These are phyloP conservation scores for Limnephilus auricula DNA, from an alignment of 2,888 invertebrate species.

Conservation along the genomic window DNA sequence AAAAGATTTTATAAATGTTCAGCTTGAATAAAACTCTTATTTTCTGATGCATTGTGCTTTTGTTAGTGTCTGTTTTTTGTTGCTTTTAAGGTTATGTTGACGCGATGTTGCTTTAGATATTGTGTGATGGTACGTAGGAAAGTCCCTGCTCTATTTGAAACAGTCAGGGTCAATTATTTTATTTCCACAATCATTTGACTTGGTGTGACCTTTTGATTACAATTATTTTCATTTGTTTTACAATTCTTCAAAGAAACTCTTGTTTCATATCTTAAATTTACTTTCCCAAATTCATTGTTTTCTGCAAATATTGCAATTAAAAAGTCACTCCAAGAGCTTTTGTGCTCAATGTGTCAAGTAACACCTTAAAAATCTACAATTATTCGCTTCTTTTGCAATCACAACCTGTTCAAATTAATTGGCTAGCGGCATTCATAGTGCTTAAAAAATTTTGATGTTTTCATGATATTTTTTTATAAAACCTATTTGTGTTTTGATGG, in stretches of 20 bases:
- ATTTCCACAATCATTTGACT: constrained; percentile 10
- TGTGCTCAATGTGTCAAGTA: constrained; percentile 3
- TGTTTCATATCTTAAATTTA: neutral
- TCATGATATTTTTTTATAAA: constrained; percentile 29
- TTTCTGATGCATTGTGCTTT: constrained; percentile 57
- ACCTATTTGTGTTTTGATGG: constrained; percentile 13
- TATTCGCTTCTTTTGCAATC: constrained; percentile 22
- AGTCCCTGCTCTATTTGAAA: neutral
- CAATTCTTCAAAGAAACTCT: neutral
- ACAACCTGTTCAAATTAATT: constrained; percentile 33
- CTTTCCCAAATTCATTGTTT: neutral
- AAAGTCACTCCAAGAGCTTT: constrained; percentile 23
- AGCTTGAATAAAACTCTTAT: constrained; percentile 18
- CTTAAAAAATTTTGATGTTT: constrained; percentile 52
- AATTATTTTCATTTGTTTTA: neutral
- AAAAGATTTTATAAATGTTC: neutral
- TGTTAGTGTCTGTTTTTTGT: constrained; percentile 53
- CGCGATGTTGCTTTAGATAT: constrained; percentile 64
- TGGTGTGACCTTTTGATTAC: constrained; percentile 20
- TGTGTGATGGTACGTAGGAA: constrained; percentile 52
- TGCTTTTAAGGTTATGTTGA: constrained; percentile 53
- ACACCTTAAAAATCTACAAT: constrained; percentile 10
- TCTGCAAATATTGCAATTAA: neutral
- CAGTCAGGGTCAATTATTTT: neutral
- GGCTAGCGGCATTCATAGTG: constrained; percentile 53